These are phyloP conservation scores for Pseudolaguvia tuberculata DNA, from an alignment of 2,113 vertebrate genomes.

Conservation along the genomic window DNA sequence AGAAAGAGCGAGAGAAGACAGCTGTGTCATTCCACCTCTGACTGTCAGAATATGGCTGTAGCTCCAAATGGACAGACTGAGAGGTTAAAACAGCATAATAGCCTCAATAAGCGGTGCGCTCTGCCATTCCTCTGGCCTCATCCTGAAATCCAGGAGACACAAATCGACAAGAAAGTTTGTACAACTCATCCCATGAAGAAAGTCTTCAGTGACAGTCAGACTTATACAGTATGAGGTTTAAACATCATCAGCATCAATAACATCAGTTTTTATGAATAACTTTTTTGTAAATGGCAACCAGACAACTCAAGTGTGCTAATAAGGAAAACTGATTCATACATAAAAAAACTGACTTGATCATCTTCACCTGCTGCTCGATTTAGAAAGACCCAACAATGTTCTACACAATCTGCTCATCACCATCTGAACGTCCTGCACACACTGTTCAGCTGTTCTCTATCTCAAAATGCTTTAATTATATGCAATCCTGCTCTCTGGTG, in stretches of 20 bases:
- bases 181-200: background rate
- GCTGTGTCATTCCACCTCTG: slow-evolving; percentile 46
- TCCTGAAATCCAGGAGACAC: background rate
- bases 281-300: background rate
- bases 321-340: background rate
- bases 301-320: background rate
- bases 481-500: background rate
- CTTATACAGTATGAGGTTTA: background rate
- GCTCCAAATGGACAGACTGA: slow-evolving; percentile 22
- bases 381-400: background rate
- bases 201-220: background rate
- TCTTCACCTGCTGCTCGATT: background rate
- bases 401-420: background rate
- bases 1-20: slow-evolving; percentile 14
- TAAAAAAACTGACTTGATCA: background rate
- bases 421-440: background rate
- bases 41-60: slow-evolving; percentile 27
- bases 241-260: too few relatives aligned
- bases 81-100: slow-evolving; percentile 23
- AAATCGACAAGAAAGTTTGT: background rate
- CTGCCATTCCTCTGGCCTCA: background rate
- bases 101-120: slow-evolving; percentile 2
- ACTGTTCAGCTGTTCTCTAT: background rate
- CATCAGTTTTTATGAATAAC: background rate
- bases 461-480: background rate